phyloP scores from a whole-genome alignment of 2,888 invertebrate genomes.

The Eristalis intricaria region DNA sequence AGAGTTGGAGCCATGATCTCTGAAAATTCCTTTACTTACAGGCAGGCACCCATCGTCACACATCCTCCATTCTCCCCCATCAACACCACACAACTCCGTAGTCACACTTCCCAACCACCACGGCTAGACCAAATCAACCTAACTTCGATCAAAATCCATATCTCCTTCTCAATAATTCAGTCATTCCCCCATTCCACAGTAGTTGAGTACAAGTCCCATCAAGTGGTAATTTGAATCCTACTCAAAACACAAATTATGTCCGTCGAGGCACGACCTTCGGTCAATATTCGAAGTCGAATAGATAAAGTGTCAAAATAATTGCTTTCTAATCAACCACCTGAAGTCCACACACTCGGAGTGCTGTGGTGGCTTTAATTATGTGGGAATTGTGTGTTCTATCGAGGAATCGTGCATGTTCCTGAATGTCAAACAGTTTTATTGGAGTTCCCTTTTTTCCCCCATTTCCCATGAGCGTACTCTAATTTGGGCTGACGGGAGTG shows the following conservation, averaged over 20 bases:
- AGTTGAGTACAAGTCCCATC: background rate
- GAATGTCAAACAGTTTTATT: slow-evolving; percentile 1
- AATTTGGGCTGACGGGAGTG: background rate
- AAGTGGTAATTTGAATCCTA: background rate
- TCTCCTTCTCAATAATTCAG: background rate
- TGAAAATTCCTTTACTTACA: too few relatives aligned
- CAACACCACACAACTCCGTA: too few relatives aligned
- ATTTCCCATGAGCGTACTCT: background rate
- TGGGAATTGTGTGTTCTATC: background rate
- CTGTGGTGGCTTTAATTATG: background rate
- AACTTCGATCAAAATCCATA: background rate
- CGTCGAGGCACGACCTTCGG: background rate
- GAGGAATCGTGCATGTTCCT: background rate
- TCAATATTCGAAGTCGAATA: background rate
- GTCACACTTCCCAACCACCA: background rate
- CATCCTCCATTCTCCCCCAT: too few relatives aligned
- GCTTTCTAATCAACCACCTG: background rate
- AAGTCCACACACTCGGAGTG: background rate
- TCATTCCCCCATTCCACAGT: background rate
- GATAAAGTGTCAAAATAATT: slow-evolving; percentile 1
- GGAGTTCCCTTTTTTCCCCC: background rate
- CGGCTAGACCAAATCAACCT: background rate
- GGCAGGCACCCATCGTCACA: too few relatives aligned
- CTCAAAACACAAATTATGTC: background rate
- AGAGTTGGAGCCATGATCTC: too few relatives aligned